Conservation (phyloP, 2,888 invertebrate genomes). For the Masnerella sp. region DNA sequence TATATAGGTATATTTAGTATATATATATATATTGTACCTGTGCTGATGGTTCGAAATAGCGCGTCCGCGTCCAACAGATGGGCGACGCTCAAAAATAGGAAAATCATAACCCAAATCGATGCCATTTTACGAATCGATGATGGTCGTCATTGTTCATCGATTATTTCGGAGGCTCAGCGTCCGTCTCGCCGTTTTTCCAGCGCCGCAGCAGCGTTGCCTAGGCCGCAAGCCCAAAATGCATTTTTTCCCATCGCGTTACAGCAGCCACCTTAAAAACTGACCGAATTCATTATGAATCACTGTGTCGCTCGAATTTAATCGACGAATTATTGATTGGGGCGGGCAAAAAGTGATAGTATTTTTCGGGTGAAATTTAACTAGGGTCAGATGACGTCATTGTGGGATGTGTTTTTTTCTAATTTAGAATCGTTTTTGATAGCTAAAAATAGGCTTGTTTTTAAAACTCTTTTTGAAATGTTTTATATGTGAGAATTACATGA, state of each 20-base stretch:
- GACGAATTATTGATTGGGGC: no score
- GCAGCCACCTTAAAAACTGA: constrained; percentile 14
- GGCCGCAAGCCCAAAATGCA: constrained; percentile 29
- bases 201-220: constrained; percentile 14
- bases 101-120: constrained; percentile 66
- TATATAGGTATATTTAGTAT: no score
- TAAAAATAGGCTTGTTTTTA: no score
- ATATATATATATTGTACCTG: constrained; percentile 56
- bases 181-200: constrained; percentile 19
- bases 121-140: constrained; percentile 65
- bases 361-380: no score
- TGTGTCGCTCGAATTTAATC: no score
- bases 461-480: no score
- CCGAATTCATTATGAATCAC: constrained; percentile 15
- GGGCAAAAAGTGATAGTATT: no score
- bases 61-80: constrained; percentile 72
- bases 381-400: no score
- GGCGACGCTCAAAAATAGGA: constrained; percentile 69
- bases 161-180: constrained; percentile 37
- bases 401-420: no score
- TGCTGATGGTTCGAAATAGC: constrained; percentile 62
- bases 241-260: constrained; percentile 15
- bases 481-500: no score
- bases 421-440: no score
- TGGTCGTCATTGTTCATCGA: constrained; percentile 56